Evolutionary conservation across 2,797 vertebrate genomes (phyloP), one percentile per base, ranked within the genome.

Genomic region (Gymnodraco acuticeps): DNA sequence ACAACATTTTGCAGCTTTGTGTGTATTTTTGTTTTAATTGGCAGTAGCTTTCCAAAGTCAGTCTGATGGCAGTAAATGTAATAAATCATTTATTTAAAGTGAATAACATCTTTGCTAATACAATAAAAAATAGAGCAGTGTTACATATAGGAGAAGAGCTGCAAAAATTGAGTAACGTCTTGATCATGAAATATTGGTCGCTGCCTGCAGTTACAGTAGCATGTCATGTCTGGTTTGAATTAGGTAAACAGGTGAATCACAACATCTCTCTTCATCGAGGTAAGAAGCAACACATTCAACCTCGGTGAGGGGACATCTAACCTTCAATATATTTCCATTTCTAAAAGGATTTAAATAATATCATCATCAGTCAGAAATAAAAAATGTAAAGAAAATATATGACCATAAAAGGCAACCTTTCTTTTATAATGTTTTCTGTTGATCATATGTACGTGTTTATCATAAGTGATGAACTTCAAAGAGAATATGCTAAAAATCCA

Each of bases 141-240:
- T 71, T 63, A 81, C 53, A 63, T 67, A 77, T 55, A 3, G 14
- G 50, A 73, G 65, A 55, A 77, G 67, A 70, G 50, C 27, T 54
- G 47, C 66, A 70, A 10, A 4, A 9, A 70, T 14, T 53, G 64
- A 50, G 20, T 23, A 47, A 67, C 31, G 33, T 75, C 50, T 31
- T 52, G 17, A 27, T 19, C 38, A 61, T 73, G 58, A 61, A 51
- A 54, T 51, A 20, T 23, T 4, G 42, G 41, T 45, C 3, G 9
- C 31, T 53, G 62, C 47, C 65, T 54, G 54, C 12, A 6, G 51
- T 50, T 52, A n/a, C n/a, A n/a, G n/a, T n/a, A 66, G 27, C 46
- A 77, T 59, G 65, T 81, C 61, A 64, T 20, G 19, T 58, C 19
- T 13, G 48, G 52, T 64, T 67, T 47, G 43, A 17, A 45, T 20